Base-by-base conservation (phyloP, 2,888 invertebrate genomes). In the Ommatoiulus sabulosus region DNA sequence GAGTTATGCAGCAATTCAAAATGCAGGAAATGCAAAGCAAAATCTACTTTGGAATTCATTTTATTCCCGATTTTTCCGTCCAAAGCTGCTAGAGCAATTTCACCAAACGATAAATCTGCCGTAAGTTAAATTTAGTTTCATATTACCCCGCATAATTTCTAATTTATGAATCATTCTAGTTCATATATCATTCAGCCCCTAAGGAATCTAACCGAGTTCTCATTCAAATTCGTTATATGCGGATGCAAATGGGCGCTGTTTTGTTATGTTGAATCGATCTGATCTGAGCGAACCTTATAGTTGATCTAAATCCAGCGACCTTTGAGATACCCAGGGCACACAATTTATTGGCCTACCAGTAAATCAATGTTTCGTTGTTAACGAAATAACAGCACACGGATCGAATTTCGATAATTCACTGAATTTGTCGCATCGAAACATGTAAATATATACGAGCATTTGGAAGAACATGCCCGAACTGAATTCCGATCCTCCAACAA, bases 291-390 rank as follows among this genome's bases (percentile, higher is more conserved):
- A 63, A 63, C 63, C 63, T 8, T 48, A 48, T 48, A 72, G 63
- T 63, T 63, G 63, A 63, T 63, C 63, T 63, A 72, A 72, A 24
- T 7, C 72, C n/a, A 24, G n/a, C 24, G 72, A 72, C 72, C 72
- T 72, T 24, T 72, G 24, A 7, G 63, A 72, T 72, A 24, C 10
- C 8, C 24, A 72, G 72, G 72, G 72, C 72, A 72, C 72, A 72
- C 24, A 72, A 72, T 72, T 72, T 72, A 72, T 72, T 72, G 24
- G 72, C 72, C n/a, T 24, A 24, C 72, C 72, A 72, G 72, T 72
- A 72, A 72, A 72, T 72, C 72, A 72, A 72, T 72, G 72, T n/a
- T 72, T 72, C 72, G 24, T 24, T 24, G 72, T 72, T 72, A 72
- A 72, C 72, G 24, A 72, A 72, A 72, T 72, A 72, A 72, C 72